phyloP scores from a whole-genome alignment of 2,888 invertebrate species.

The Allygus modestus region DNA sequence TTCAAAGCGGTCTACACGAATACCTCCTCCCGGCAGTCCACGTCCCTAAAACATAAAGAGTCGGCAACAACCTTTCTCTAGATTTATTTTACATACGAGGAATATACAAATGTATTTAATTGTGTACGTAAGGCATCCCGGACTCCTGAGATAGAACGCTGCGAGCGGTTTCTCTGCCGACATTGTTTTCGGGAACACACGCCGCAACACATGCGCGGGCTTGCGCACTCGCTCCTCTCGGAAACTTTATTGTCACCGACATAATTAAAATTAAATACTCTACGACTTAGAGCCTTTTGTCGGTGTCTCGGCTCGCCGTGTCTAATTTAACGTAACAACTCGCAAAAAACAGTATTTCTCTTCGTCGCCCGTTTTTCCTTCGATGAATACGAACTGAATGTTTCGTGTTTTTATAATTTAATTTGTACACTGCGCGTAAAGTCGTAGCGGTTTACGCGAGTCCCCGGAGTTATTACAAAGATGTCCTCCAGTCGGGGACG shows the following conservation, averaged over 20 bases:
- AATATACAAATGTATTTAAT: conserved; percentile 61
- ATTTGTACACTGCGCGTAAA: conserved; percentile 23
- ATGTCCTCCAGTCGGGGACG: not conserved
- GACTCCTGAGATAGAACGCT: conserved; percentile 34
- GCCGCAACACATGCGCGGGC: not conserved
- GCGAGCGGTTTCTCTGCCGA: conserved; percentile 25
- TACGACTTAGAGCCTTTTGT: conserved; percentile 28
- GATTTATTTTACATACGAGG: conserved; percentile 61
- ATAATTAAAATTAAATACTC: conserved; percentile 56
- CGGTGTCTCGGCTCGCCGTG: conserved; percentile 14
- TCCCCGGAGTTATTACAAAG: too few species aligned
- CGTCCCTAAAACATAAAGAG: conserved; percentile 57
- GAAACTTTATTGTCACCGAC: conserved; percentile 52
- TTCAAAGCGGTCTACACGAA: conserved; percentile 63
- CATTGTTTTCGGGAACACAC: conserved; percentile 44
- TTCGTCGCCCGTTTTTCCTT: conserved; percentile 38
- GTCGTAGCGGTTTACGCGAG: not conserved
- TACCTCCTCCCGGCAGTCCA: conserved; percentile 42
- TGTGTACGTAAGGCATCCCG: conserved; percentile 59
- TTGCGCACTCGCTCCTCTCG: not conserved
- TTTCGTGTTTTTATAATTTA: conserved; percentile 40
- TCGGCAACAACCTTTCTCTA: conserved; percentile 53
- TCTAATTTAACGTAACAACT: conserved; percentile 53
- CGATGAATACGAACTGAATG: conserved; percentile 41
- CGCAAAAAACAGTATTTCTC: conserved; percentile 36